Percentiles rank a stretch among this genome's conserved stretches.
These are phyloP conservation scores for Lasioglossum zephyrum DNA, from an alignment of 2,888 invertebrate species.

Conservation along the genomic window DNA sequence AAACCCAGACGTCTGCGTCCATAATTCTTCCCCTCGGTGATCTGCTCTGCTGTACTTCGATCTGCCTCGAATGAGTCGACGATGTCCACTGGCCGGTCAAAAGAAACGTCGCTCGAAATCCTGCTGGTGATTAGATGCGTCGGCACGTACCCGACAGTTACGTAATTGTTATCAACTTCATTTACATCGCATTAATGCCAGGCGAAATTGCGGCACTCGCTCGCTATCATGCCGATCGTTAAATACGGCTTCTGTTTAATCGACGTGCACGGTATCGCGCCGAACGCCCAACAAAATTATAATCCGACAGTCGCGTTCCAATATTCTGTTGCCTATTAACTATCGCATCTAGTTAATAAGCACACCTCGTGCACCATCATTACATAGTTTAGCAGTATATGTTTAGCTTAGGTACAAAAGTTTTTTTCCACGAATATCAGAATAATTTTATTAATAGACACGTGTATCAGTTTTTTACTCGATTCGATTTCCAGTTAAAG, in stretches of 20 bases:
- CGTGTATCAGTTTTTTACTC: not conserved
- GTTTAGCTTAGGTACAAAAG: not conserved
- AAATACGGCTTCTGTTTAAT: constrained; percentile 67
- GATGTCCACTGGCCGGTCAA: not conserved
- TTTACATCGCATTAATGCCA: constrained; percentile 66
- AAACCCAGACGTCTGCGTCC: constrained; percentile 89
- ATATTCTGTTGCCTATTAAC: constrained; percentile 66
- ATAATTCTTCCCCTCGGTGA: constrained; percentile 17
- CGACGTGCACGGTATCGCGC: constrained; percentile 62
- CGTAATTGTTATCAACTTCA: constrained; percentile 69
- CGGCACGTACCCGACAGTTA: constrained; percentile 1
- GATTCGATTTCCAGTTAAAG: not conserved
- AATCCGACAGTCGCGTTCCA: constrained; percentile 56
- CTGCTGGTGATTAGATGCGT: constrained; percentile 2
- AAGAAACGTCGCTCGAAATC: not conserved
- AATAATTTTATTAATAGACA: not conserved
- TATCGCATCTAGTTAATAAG: constrained; percentile 64
- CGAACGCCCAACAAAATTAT: constrained; percentile 66
- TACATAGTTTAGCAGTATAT: not conserved
- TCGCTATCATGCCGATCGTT: constrained; percentile 63
- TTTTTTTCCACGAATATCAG: not conserved
- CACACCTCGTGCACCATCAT: constrained; percentile 23
- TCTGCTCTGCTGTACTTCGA: not conserved
- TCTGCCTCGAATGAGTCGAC: not conserved
- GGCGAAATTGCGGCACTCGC: constrained; percentile 61